These are phyloP conservation scores for Rhabditoides inermis DNA, from an alignment of 2,888 invertebrate genomes.

Conservation along the genomic window DNA sequence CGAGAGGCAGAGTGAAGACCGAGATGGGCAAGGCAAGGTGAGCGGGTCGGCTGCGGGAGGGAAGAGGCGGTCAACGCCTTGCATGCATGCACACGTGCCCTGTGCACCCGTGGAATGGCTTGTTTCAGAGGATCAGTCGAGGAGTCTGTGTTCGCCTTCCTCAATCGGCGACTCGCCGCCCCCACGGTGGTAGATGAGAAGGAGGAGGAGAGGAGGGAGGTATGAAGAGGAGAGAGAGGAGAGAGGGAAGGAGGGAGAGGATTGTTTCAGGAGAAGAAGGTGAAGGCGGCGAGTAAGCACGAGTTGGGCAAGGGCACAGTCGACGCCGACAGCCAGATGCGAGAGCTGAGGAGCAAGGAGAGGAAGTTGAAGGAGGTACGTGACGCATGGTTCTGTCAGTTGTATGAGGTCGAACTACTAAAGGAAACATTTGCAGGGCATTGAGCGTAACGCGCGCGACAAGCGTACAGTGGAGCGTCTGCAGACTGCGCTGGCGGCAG, in stretches of 20 bases:
- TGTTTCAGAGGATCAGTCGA: no score
- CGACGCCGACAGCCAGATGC: slow-evolving; percentile 20
- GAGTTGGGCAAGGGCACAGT: slow-evolving; percentile 4
- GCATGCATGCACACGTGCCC: no score
- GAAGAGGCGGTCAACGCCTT: no score
- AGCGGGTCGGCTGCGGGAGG: slow-evolving; percentile 9
- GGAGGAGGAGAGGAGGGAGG: background rate
- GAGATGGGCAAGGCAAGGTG: slow-evolving; percentile 2
- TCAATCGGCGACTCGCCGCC: slow-evolving; percentile 3
- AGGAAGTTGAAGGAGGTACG: slow-evolving; percentile 21
- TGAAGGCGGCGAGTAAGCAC: background rate
- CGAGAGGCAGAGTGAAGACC: slow-evolving; percentile 1
- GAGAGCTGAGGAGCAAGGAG: slow-evolving; percentile 17
- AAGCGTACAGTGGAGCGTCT: no score
- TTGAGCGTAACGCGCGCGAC: no score
- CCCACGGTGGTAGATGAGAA: background rate
- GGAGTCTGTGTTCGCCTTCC: slow-evolving; percentile 5
- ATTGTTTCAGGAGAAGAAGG: slow-evolving; percentile 10
- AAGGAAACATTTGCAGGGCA: no score
- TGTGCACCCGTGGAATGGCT: no score
- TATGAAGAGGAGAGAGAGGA: no score
- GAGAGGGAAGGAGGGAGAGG: no score
- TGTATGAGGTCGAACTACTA: background rate
- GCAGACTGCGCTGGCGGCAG: no score
- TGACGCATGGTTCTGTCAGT: background rate